Conservation (phyloP, 2,888 invertebrate genomes). For the Monoplex corrugatus region DNA sequence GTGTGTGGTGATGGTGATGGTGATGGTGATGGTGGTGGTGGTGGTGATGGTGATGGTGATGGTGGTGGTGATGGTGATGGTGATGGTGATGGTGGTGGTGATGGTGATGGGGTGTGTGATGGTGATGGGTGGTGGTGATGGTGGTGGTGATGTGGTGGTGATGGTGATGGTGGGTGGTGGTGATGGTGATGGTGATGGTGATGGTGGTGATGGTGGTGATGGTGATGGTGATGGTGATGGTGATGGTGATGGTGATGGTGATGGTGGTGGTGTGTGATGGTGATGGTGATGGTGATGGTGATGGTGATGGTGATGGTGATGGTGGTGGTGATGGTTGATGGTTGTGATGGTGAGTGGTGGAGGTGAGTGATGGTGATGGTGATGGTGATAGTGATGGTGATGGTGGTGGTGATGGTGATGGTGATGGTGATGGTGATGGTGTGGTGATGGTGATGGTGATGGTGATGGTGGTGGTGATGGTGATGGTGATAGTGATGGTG, state of each 20-base stretch:
- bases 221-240: not conserved
- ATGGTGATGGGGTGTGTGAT: no score
- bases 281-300: no score
- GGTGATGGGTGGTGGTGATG: no score
- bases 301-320: conserved; percentile 5
- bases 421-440: no score
- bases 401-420: not conserved
- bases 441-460: no score
- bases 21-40: conserved; percentile 7
- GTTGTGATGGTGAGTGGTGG: no score
- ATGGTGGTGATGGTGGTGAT: conserved; percentile 21
- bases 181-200: not conserved
- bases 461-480: conserved; percentile 11
- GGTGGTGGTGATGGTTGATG: no score
- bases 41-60: not conserved
- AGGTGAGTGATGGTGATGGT: no score
- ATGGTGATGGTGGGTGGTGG: no score
- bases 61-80: not conserved
- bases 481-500: not conserved
- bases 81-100: not conserved
- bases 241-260: not conserved
- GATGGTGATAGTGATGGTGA: no score
- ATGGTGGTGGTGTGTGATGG: no score
- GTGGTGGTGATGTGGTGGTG: no score
- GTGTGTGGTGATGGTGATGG: conserved; percentile 10